Conservation (phyloP, 2,888 invertebrate genomes). For the Microplitis manilae region DNA sequence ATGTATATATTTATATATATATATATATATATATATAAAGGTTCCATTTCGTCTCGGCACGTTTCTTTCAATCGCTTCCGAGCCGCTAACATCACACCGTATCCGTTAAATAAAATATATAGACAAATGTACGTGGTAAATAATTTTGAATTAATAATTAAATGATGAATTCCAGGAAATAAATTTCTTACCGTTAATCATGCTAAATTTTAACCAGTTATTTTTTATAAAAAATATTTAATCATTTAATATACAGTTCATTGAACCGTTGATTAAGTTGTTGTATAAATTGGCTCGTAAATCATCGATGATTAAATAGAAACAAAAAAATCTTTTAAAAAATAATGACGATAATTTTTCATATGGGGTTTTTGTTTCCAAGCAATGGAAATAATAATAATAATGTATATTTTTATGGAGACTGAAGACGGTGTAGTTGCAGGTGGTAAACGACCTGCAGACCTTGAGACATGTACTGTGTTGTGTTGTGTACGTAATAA, state of each 20-base stretch:
- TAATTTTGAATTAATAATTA: conserved; percentile 60
- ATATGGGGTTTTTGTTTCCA: no score
- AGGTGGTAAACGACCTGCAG: conserved; percentile 70
- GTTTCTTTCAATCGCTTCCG: conserved; percentile 57
- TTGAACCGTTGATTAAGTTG: conserved; percentile 11
- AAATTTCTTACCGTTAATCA: conserved; percentile 47
- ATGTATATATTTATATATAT: conserved; percentile 1
- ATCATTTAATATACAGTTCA: conserved; percentile 7
- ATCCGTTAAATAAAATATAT: conserved; percentile 54
- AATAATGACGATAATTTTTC: no score
- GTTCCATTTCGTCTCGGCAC: conserved; percentile 52
- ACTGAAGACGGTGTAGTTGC: conserved; percentile 49
- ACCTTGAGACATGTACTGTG: conserved; percentile 63
- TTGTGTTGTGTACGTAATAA: conserved; percentile 30
- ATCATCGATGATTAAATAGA: not conserved
- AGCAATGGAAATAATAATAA: no score
- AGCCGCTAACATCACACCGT: conserved; percentile 40
- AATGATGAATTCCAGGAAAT: conserved; percentile 48
- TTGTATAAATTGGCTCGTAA: not conserved
- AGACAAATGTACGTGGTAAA: conserved; percentile 51
- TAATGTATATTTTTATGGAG: not conserved
- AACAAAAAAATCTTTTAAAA: conserved; percentile 6
- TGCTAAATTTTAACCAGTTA: not conserved
- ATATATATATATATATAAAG: conserved; percentile 6
- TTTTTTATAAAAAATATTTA: not conserved